These are phyloP conservation scores for Borostomias antarcticus DNA, from an alignment of 2,797 vertebrate species.

Conservation along the genomic window DNA sequence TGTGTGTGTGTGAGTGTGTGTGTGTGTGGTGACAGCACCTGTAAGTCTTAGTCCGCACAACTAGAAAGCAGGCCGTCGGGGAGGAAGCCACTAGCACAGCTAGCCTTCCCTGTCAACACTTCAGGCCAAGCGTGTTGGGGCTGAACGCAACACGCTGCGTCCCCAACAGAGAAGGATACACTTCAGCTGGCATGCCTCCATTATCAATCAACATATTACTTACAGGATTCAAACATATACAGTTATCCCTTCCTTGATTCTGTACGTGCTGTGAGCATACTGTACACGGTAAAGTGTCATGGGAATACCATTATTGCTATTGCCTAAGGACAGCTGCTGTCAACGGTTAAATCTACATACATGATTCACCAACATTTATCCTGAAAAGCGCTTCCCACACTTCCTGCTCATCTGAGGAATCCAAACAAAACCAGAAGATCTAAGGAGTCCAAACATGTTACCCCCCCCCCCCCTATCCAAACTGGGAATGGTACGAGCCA, in stretches of 20 bases:
- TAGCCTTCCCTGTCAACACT: slow-evolving; percentile 18
- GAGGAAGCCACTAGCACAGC: neutral
- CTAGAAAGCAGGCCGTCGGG: neutral
- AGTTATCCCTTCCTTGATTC: neutral
- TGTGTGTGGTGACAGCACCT: neutral
- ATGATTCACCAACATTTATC: neutral
- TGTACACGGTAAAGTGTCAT: neutral
- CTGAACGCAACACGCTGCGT: slow-evolving; percentile 5
- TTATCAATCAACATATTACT: slow-evolving; percentile 4
- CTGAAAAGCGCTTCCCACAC: slow-evolving; percentile 3
- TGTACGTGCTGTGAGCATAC: neutral
- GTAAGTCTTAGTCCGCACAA: slow-evolving; percentile 8
- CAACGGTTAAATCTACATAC: neutral
- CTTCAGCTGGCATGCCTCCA: neutral
- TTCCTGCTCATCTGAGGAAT: slow-evolving; percentile 7
- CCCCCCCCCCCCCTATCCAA: neutral
- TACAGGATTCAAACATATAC: too few relatives aligned
- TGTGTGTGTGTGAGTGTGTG: neutral
- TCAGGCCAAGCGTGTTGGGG: slow-evolving; percentile 12
- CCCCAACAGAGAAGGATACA: slow-evolving; percentile 7
- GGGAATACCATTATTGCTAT: slow-evolving; percentile 3
- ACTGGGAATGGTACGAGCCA: slow-evolving; percentile 32
- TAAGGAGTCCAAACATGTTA: slow-evolving; percentile 5
- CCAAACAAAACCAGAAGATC: slow-evolving; percentile 9
- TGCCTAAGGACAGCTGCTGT: neutral